phyloP scores from a whole-genome alignment of 2,888 invertebrate genomes.

The Incurvaria masculella region DNA sequence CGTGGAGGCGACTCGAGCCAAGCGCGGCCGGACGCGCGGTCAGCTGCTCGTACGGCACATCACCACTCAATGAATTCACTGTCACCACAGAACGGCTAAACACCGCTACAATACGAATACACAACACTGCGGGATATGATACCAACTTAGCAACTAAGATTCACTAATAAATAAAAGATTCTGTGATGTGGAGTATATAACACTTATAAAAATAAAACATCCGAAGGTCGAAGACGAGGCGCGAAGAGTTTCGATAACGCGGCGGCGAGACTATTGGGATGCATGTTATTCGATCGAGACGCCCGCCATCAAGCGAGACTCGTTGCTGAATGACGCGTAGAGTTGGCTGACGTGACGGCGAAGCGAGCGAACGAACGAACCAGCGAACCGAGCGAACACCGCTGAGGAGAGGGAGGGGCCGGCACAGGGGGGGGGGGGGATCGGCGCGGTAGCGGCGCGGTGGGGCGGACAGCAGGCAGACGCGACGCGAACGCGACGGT shows the following conservation, averaged over 20 bases:
- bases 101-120: background rate
- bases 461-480: background rate
- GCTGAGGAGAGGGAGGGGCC: background rate
- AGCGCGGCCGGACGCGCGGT: background rate
- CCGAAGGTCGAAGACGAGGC: slow-evolving; percentile 11
- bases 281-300: slow-evolving; percentile 19
- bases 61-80: background rate
- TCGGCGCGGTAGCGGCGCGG: background rate
- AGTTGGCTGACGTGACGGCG: slow-evolving; percentile 39
- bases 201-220: slow-evolving; percentile 54
- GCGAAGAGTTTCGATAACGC: background rate
- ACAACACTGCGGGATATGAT: too few species aligned
- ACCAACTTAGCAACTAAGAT: slow-evolving; percentile 34
- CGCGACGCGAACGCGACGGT: too few species aligned
- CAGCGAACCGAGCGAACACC: background rate
- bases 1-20: background rate
- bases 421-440: background rate
- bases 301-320: slow-evolving; percentile 55
- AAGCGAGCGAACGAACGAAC: background rate
- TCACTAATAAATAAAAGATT: slow-evolving; percentile 53
- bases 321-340: slow-evolving; percentile 58
- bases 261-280: background rate
- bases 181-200: slow-evolving; percentile 40
- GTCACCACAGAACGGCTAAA: background rate
- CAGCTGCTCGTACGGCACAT: background rate